Evolutionary conservation across 2,113 vertebrate genomes (phyloP).

Genomic region (Planiliza haematocheilus): DNA sequence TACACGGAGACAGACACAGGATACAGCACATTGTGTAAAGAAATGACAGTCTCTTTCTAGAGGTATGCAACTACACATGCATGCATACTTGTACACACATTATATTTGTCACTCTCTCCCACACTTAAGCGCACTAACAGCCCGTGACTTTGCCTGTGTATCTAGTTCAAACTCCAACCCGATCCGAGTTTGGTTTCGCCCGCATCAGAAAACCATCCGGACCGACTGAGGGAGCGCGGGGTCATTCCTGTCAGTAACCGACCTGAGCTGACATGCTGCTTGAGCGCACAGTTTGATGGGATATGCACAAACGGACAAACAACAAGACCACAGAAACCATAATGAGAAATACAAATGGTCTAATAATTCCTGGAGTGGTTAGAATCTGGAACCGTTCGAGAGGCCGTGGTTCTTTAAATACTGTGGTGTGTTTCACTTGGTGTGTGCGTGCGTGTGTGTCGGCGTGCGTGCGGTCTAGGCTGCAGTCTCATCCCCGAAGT

Average conservation of each 20-base stretch:
- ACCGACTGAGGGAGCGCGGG: not conserved
- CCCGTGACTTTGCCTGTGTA: not conserved
- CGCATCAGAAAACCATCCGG: not conserved
- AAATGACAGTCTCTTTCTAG: conserved; percentile 34
- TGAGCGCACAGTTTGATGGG: conserved; percentile 6
- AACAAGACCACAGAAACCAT: conserved; percentile 35
- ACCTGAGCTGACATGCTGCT: conserved; percentile 30
- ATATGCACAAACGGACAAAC: conserved; percentile 41
- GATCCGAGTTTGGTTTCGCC: not conserved
- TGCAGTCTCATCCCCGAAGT: conserved; percentile 91
- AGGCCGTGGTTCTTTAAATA: conserved; percentile 36
- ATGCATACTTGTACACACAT: conserved; percentile 42
- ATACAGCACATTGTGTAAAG: conserved; percentile 43
- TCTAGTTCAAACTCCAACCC: not conserved
- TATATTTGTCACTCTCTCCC: not conserved
- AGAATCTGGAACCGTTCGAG: conserved; percentile 24
- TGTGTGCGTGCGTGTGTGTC: conserved; percentile 15
- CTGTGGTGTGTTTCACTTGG: conserved; percentile 10
- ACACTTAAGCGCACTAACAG: not conserved
- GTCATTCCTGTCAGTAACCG: conserved; percentile 20
- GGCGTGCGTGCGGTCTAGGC: conserved; percentile 34
- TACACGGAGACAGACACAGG: conserved; percentile 41
- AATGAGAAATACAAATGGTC: conserved; percentile 35
- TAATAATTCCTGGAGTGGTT: conserved; percentile 56
- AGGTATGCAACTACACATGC: conserved; percentile 43